A percentile compares a stretch with the other conserved stretches of the same genome.
These are phyloP conservation scores for Caenorhabditis tropicalis DNA, from an alignment of 1,140 invertebrate species.

Conservation along the genomic window DNA sequence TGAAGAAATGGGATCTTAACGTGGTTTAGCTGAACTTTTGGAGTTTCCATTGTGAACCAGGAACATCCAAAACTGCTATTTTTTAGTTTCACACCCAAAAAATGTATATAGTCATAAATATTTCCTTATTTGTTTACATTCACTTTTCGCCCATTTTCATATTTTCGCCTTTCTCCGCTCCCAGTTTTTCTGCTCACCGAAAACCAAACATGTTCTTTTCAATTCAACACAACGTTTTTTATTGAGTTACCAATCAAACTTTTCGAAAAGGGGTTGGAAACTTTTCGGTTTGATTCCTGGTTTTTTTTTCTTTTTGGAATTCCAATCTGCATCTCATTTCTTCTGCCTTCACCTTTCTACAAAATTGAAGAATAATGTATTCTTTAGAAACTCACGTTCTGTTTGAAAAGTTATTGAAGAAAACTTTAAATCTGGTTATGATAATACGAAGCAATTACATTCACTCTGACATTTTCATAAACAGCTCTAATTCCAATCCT, in stretches of 20 bases:
- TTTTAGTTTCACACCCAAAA: neutral
- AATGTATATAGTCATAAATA: neutral
- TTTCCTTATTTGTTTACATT: conserved; percentile 18
- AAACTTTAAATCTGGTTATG: too few species aligned
- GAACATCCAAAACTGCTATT: too few species aligned
- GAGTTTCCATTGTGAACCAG: too few species aligned
- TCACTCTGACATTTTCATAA: too few species aligned
- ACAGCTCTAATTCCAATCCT: too few species aligned
- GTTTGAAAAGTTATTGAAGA: too few species aligned
- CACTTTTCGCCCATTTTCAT: neutral
- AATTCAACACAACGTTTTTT: neutral
- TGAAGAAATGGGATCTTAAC: neutral
- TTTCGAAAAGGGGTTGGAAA: neutral
- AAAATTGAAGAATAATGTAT: too few species aligned
- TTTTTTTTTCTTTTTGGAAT: neutral
- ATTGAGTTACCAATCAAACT: neutral
- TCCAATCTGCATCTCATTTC: neutral
- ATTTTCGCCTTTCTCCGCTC: neutral
- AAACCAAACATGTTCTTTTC: neutral
- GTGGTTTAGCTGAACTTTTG: too few species aligned
- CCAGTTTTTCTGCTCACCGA: neutral
- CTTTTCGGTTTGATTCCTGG: neutral
- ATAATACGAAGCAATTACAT: too few species aligned
- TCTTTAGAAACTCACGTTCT: too few species aligned
- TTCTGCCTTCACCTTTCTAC: too few species aligned